Evolutionary conservation across 2,888 invertebrate genomes (phyloP), one percentile per base, ranked within the genome.

Genomic region (Drosophila paracracens): DNA sequence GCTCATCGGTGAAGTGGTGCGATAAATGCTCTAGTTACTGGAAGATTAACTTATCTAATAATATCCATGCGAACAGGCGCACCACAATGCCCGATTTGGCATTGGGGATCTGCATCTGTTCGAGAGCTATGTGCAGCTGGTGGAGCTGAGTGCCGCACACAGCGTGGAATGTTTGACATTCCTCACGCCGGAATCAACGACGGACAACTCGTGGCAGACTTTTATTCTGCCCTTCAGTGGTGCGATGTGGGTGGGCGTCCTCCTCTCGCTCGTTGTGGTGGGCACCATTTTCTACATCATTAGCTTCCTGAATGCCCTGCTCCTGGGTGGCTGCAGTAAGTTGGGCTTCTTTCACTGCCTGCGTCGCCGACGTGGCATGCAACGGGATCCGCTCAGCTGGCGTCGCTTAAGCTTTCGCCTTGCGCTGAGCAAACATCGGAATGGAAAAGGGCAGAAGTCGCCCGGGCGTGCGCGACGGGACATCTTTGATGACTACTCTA

Each of bases 91-190:
- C 0, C 96, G 96, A 82, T 93, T 97, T 60, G 96, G 96, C 21
- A 93, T 97, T 18, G 97, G 96, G 0, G 97, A 97, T 93, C 93
- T 97, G 33, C 95, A 97, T 91, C 95, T 97, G 76, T 96, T 95
- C 0, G 94, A 95, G 0, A 95, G 95, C 83, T 95, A 97, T 82
- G 91, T 96, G 54, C 94, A 95, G 56, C 92, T 96, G 52, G 95
- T 96, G 83, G 97, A 97, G 91, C 93, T 97, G 46, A 96, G 96
- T 95, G 54, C 97, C 97, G 46, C 46, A 0, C 97, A 97, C 76
- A 96, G 95, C n/a, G 95, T 96, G 0, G 96, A 97, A 90, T 97
- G 97, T 88, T 94, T 97, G 84, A 97, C 97, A 1, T 97, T 97
- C 89, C 92, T 97, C 25, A 97, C 97, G 0, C 97, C 97, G 0